Evolutionary conservation across 2,797 vertebrate species (phyloP).

Genomic region (Clarias pachynema): DNA sequence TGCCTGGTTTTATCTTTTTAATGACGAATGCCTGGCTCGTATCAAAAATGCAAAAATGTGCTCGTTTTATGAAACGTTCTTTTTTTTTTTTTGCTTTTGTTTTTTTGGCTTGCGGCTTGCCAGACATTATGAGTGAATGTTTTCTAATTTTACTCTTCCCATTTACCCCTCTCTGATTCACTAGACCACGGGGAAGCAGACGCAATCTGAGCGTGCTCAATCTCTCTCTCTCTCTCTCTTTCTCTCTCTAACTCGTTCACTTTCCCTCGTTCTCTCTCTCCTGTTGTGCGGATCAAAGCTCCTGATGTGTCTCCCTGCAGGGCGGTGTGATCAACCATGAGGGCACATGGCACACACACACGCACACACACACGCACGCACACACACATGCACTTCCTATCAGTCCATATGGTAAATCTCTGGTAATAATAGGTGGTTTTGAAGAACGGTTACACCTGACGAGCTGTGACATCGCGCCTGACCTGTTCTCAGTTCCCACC

Average conservation of each 20-base stretch:
- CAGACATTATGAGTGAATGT: slow-evolving; percentile 35
- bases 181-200: slow-evolving; percentile 38
- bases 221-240: slow-evolving; percentile 35
- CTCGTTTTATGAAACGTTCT: slow-evolving; percentile 5
- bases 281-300: slow-evolving; percentile 50
- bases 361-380: slow-evolving; percentile 23
- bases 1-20: slow-evolving; percentile 11
- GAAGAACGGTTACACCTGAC: slow-evolving; percentile 10
- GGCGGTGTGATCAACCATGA: slow-evolving; percentile 47
- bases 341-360: slow-evolving; percentile 18
- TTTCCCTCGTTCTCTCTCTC: slow-evolving; percentile 10
- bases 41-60: slow-evolving; percentile 23
- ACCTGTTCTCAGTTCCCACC: neutral
- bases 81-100: slow-evolving; percentile 9
- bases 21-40: slow-evolving; percentile 2
- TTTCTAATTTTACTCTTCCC: slow-evolving; percentile 47
- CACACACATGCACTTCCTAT: slow-evolving; percentile 28
- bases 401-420: slow-evolving; percentile 33
- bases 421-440: slow-evolving; percentile 29
- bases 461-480: neutral
- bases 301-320: slow-evolving; percentile 49
- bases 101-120: slow-evolving; percentile 31
- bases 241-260: slow-evolving; percentile 21
- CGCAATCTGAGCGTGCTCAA: slow-evolving; percentile 9
- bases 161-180: slow-evolving; percentile 31